Evolutionary conservation across 1,140 invertebrate genomes (phyloP), one percentile per base, ranked within the genome.

Genomic region (Sarcophaga peregrina): DNA sequence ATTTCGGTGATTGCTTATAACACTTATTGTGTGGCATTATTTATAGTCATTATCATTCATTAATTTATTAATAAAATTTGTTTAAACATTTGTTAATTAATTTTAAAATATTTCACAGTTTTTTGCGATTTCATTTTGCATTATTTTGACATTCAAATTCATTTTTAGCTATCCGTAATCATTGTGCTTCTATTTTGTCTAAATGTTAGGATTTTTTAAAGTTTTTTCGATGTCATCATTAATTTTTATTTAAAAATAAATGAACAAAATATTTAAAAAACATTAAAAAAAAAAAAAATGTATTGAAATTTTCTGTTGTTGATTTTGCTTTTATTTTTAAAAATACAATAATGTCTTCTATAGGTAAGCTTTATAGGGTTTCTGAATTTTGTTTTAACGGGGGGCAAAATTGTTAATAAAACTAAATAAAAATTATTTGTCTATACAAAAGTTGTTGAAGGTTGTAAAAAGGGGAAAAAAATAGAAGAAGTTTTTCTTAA

Each of bases 71-170:
- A 20, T 68, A 68, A 68, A 58, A 58, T 2, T 68, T 68, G 62
- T 68, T 15, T n/a, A 62, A 62, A 62, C 54, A 62, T 68, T 20
- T 9, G 10, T 0, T 68, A 20, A 68, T 68, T 68, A 68, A 9
- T 68, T 9, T 25, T 68, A 20, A 20, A 25, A 68, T 68, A 68
- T 68, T 68, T 25, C 54, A 58, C 54, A 58, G 11, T 58, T 58
- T 11, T 11, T 37, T 37, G 25, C 4, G 25, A 2, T 37, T 72
- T 11, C 5, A 52, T 78, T 78, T 25, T 78, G 47, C 20, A 78
- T 78, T 78, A 17, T 78, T n/a, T 78, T 78, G 75, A 78, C 75
- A 78, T 78, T 78, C n/a, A 76, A n/a, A 52, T 15, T n/a, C n/a
- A 58, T 15, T 7, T 58, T 5, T 58, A 11, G 11, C 9, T 20